Evolutionary conservation across 2,888 invertebrate genomes (phyloP).

Genomic region (Drosophila kambysellisi): DNA sequence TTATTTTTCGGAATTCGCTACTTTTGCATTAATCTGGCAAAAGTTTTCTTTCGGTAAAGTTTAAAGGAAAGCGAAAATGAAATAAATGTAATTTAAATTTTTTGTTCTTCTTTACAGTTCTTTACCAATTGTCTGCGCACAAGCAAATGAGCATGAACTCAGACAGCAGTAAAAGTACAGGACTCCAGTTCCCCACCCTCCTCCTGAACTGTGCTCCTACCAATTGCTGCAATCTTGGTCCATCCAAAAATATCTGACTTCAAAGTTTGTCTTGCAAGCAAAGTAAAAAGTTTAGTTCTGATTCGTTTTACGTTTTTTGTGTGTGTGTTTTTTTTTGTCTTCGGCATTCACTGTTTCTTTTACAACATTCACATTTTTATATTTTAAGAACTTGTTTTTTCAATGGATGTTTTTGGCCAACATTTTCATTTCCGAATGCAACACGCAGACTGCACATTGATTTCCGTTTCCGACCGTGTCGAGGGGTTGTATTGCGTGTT

Average conservation of each 20-base stretch:
- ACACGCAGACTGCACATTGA: constrained; percentile 61
- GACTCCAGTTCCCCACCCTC: not conserved
- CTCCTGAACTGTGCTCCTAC: not conserved
- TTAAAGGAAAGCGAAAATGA: constrained; percentile 49
- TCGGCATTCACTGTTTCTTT: not conserved
- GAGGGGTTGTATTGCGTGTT: constrained; percentile 43
- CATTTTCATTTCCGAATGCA: constrained; percentile 63
- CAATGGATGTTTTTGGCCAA: constrained; percentile 30
- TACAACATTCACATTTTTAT: not conserved
- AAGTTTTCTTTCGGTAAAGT: constrained; percentile 30
- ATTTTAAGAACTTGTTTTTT: not conserved
- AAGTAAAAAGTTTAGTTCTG: constrained; percentile 65
- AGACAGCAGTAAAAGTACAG: constrained; percentile 11
- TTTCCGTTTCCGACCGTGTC: constrained; percentile 65
- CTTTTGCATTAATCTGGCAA: constrained; percentile 35
- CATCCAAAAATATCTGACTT: constrained; percentile 49
- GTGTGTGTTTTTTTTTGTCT: not conserved
- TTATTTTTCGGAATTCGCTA: constrained; percentile 10
- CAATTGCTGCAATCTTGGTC: constrained; percentile 28
- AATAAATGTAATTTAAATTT: constrained; percentile 69
- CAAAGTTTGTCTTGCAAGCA: constrained; percentile 53
- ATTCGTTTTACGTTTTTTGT: constrained; percentile 21
- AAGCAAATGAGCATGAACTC: constrained; percentile 63
- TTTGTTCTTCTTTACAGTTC: constrained; percentile 35
- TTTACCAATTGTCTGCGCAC: constrained; percentile 60